phyloP scores from a whole-genome alignment of 2,888 invertebrate species.

The Unio delphinus region DNA sequence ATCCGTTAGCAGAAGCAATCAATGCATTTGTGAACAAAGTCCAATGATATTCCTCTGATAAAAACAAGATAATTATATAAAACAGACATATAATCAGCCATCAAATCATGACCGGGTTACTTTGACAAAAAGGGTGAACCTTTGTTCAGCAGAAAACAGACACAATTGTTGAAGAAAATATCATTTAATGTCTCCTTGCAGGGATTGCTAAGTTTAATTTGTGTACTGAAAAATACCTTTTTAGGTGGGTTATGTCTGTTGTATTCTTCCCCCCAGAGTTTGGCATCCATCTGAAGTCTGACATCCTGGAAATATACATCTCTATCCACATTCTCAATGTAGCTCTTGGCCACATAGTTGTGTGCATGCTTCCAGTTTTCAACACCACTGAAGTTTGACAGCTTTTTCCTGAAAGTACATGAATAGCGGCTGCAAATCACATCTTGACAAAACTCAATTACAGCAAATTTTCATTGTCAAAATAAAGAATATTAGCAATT shows the following conservation, averaged over 20 bases:
- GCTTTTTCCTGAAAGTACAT: slow-evolving; percentile 70
- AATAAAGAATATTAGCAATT: no score
- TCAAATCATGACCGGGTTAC: no score
- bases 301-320: slow-evolving; percentile 76
- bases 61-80: no score
- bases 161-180: no score
- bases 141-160: no score
- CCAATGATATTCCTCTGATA: no score
- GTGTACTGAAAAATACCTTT: slow-evolving; percentile 68
- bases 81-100: no score
- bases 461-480: neutral
- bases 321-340: slow-evolving; percentile 73
- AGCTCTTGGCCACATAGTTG: slow-evolving; percentile 76
- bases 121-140: no score
- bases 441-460: neutral
- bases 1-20: no score
- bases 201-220: no score
- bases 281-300: slow-evolving; percentile 77
- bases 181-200: no score
- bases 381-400: slow-evolving; percentile 70
- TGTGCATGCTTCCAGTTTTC: slow-evolving; percentile 73
- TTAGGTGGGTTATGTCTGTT: slow-evolving; percentile 77
- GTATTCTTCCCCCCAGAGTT: slow-evolving; percentile 77
- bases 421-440: neutral
- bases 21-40: no score